phyloP scores from a whole-genome alignment of 2,888 invertebrate species.

The Hanleya hanleyi region DNA sequence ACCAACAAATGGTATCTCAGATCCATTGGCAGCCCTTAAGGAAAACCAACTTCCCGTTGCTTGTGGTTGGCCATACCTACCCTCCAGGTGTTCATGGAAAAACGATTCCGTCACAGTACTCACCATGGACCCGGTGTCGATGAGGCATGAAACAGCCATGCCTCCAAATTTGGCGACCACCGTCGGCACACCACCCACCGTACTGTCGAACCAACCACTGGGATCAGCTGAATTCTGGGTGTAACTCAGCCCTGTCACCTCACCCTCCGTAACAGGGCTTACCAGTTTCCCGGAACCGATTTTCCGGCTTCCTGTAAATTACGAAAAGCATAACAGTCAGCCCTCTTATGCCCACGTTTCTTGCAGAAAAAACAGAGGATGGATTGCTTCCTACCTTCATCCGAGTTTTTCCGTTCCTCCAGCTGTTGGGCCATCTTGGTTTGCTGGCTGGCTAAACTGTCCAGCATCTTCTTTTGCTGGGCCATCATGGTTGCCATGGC shows the following conservation, averaged over 20 bases:
- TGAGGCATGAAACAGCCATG: neutral
- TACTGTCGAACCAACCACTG: neutral
- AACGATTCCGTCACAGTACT: neutral
- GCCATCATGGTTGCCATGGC: too few species aligned
- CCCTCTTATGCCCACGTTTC: neutral
- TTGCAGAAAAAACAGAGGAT: neutral
- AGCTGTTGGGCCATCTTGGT: neutral
- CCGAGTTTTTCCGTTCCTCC: neutral
- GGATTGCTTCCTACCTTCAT: neutral
- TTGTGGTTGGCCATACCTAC: neutral
- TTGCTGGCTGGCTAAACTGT: neutral
- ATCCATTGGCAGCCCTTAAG: neutral
- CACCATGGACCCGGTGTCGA: neutral
- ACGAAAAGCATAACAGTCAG: neutral
- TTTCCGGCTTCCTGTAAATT: neutral
- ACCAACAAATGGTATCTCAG: neutral
- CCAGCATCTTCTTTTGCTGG: neutral
- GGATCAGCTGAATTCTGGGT: neutral
- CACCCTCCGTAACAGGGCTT: neutral
- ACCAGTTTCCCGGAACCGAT: neutral
- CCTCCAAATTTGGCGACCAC: neutral
- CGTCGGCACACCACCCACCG: neutral
- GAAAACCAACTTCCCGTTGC: neutral
- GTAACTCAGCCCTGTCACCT: neutral
- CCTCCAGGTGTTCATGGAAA: neutral